Conservation (phyloP, 1,140 invertebrate species). For the Sycophaga agraensis region DNA sequence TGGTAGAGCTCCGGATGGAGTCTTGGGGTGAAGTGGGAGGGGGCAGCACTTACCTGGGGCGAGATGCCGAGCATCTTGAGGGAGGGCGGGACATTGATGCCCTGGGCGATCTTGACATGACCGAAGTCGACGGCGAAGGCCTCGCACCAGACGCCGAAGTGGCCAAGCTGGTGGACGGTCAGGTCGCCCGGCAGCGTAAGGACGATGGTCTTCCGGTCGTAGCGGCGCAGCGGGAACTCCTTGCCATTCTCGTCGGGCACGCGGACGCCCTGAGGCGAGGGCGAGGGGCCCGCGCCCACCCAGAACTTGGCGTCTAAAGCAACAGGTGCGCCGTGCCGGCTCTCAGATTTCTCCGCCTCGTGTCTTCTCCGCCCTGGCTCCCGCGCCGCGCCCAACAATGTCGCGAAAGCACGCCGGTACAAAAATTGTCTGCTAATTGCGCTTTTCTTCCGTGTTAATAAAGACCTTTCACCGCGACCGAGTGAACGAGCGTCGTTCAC, state of each 20-base stretch:
- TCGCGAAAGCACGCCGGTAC: background rate
- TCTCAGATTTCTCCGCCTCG: no score
- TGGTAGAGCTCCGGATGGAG: no score
- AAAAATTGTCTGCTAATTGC: no score
- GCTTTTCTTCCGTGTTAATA: no score
- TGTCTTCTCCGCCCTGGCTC: no score
- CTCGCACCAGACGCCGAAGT: conserved; percentile 85
- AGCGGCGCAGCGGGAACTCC: conserved; percentile 72
- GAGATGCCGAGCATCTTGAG: conserved; percentile 90
- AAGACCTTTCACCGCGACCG: no score
- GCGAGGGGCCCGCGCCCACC: conserved; percentile 77
- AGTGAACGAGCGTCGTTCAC: no score
- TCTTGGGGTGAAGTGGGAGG: no score
- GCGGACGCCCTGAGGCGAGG: conserved; percentile 75
- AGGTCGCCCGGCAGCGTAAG: conserved; percentile 77
- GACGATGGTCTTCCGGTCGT: conserved; percentile 83
- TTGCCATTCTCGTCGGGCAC: conserved; percentile 89
- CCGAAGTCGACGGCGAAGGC: conserved; percentile 90
- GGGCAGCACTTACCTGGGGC: conserved; percentile 74
- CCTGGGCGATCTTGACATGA: conserved; percentile 73
- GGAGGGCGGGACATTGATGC: conserved; percentile 83
- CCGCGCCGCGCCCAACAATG: no score
- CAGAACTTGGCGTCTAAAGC: conserved; percentile 94
- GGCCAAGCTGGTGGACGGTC: conserved; percentile 65
- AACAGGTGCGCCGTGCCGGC: no score